These are phyloP conservation scores for Tachina fera DNA, from an alignment of 2,888 invertebrate species.

Conservation along the genomic window DNA sequence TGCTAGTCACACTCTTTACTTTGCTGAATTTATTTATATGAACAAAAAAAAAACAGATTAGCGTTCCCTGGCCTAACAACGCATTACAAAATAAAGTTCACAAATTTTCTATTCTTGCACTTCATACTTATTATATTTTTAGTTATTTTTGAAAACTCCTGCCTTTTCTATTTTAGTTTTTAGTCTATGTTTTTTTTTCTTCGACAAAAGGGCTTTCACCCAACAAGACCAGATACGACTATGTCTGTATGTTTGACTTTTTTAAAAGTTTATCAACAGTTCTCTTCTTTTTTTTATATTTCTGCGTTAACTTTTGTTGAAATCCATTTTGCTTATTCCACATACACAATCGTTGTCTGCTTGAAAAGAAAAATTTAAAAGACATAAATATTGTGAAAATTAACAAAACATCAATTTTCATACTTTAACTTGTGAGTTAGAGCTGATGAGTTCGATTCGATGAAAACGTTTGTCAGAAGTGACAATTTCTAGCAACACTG, in stretches of 20 bases:
- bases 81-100: constrained; percentile 58
- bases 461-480: no score
- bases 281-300: not conserved
- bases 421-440: constrained; percentile 21
- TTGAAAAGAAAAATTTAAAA: not conserved
- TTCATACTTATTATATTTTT: constrained; percentile 31
- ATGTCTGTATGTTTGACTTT: constrained; percentile 29
- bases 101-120: constrained; percentile 30
- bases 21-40: not conserved
- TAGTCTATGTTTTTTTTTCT: not conserved
- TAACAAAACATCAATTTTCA: constrained; percentile 63
- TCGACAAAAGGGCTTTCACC: constrained; percentile 22
- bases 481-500: no score
- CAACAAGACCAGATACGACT: not conserved
- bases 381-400: constrained; percentile 52
- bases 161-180: constrained; percentile 34
- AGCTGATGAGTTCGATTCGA: not conserved
- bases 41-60: not conserved
- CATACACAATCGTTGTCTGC: constrained; percentile 59
- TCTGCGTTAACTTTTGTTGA: constrained; percentile 2
- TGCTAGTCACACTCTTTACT: no score
- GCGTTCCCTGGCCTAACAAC: not conserved
- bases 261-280: constrained; percentile 25
- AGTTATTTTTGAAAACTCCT: constrained; percentile 21
- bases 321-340: constrained; percentile 57